Evolutionary conservation across 2,888 invertebrate genomes (phyloP), one percentile per base, ranked within the genome.

Genomic region (Xestia rhomboidea): DNA sequence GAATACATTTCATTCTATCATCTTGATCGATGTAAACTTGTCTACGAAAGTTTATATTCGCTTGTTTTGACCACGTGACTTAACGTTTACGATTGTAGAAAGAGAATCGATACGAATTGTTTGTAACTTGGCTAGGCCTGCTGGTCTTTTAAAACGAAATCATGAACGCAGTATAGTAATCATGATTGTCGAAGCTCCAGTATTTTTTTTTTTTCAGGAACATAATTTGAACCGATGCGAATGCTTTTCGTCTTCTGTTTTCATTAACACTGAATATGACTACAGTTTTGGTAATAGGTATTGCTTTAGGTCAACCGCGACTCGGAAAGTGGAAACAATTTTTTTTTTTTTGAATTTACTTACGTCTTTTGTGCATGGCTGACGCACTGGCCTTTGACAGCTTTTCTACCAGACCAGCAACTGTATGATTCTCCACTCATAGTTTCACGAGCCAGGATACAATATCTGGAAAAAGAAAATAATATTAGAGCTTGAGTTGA

Each of bases 351-450:
- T 10, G 6, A 46, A 64, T 41, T 54, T 62, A 94, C 96, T 93
- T 90, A 96, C 96, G 93, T 89, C 68, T 91, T 87, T 77, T 94
- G 95, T 46, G 89, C 71, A 68, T 93, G 94, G 85, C 92, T 93
- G 30, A 94, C 87, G 76, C 96, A 96, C 74, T 93, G 93, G 0
- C 89, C 88, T 78, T 91, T 94, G 2, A 68, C 77, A 21, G 83
- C 76, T 90, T 93, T 84, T 74, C 90, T 95, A 8, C 89, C 68
- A 18, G 89, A 81, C 38, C 91, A 88, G 77, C 96, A 96, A 1
- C 88, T 87, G 74, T 91, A 90, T 38, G 84, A 89, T 15, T 94
- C 94, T 15, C 88, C 92, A 30, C 86, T 88, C 46, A 79, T 60
- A 13, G 89, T 94, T 80, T 96, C 96, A 21, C 94, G 91, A 3